Evolutionary conservation across 2,888 invertebrate genomes (phyloP).

Genomic region (Dasypogon diadema): DNA sequence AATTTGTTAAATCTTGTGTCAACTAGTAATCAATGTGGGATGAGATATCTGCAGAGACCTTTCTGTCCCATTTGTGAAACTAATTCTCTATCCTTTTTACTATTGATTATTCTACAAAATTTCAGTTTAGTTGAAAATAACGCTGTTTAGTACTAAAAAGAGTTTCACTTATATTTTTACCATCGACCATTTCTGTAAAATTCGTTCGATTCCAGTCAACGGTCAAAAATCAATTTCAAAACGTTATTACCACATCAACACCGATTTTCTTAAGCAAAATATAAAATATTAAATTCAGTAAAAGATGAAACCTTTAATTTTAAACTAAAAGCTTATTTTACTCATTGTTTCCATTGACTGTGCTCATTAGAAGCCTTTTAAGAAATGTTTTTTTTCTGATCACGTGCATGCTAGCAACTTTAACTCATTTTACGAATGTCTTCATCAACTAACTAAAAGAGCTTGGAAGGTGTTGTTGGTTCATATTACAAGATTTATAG

Average conservation of each 20-base stretch:
- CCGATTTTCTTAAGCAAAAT: not conserved
- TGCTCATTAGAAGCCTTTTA: constrained; percentile 38
- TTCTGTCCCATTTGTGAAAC: too few species aligned
- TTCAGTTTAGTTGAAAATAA: too few species aligned
- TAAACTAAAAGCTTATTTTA: constrained; percentile 31
- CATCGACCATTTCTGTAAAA: too few species aligned
- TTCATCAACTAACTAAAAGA: constrained; percentile 27
- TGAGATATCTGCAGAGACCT: too few species aligned
- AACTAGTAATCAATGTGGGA: not conserved
- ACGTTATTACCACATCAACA: constrained; percentile 31
- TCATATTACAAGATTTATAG: constrained; percentile 35
- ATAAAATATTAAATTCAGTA: not conserved
- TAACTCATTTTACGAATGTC: constrained; percentile 49
- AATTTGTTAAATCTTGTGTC: constrained; percentile 28
- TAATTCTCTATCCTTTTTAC: too few species aligned
- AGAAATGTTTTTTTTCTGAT: constrained; percentile 46
- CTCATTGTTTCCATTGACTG: constrained; percentile 20
- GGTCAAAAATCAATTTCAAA: not conserved
- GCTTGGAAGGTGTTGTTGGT: constrained; percentile 34
- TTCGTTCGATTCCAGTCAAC: too few species aligned
- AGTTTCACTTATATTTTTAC: too few species aligned
- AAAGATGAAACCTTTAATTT: constrained; percentile 1
- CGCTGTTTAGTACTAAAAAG: too few species aligned
- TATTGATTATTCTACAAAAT: too few species aligned
- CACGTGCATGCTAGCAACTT: constrained; percentile 57